Conservation (phyloP, 1,140 invertebrate species). For the Pseudachorutes palmiensis region DNA sequence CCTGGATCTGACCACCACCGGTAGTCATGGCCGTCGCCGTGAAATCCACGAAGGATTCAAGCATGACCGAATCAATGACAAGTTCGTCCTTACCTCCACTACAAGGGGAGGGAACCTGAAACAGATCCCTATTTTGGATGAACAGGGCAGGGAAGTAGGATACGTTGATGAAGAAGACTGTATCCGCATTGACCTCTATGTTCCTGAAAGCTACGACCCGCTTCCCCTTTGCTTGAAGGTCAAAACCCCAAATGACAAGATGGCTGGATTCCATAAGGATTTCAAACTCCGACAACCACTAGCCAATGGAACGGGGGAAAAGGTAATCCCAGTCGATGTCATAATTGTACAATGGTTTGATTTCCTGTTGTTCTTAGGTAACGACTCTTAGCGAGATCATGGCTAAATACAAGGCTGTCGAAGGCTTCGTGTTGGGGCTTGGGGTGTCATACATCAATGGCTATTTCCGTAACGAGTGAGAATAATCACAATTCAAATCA, state of each 20-base stretch:
- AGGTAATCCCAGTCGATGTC: too few species aligned
- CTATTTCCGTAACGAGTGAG: background rate
- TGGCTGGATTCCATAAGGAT: background rate
- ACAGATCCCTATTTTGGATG: background rate
- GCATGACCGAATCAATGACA: background rate
- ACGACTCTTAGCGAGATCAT: background rate
- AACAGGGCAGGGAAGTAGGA: background rate
- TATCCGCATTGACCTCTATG: background rate
- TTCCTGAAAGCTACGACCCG: conserved; percentile 8
- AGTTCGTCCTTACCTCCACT: background rate
- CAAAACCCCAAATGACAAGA: background rate
- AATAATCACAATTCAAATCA: background rate
- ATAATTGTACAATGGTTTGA: too few species aligned
- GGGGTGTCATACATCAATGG: background rate
- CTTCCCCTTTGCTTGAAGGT: background rate
- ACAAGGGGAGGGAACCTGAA: background rate
- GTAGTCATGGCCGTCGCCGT: background rate
- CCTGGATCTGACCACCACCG: background rate
- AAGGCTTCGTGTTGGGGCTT: background rate
- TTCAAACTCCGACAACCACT: background rate
- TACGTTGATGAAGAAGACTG: background rate
- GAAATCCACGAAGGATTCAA: background rate
- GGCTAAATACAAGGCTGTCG: background rate
- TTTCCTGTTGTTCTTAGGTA: background rate
- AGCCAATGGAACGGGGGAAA: background rate